Base-by-base conservation (phyloP, 1,140 invertebrate genomes). In the Pygmarrhopalites habei region DNA sequence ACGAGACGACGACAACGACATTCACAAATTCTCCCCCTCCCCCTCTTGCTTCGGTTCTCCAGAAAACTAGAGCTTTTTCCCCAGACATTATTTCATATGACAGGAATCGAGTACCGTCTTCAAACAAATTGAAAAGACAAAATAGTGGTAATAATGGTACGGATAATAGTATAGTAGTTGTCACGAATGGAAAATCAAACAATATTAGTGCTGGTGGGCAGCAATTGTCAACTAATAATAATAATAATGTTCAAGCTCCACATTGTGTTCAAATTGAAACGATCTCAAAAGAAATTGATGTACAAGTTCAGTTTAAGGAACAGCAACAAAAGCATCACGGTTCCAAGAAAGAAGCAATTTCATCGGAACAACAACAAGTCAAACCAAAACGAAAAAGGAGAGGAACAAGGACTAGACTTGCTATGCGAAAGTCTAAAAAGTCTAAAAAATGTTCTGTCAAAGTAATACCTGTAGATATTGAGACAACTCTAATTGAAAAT, bases 231-330 rank as follows among this genome's bases (percentile, higher is more conserved):
- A n/a, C n/a, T 19, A 52, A 52, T 19, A 26, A 28, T 26, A 23
- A 52, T 19, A 19, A 10, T n/a, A 25, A 47, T 12, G 44, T n/a
- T 12, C 7, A 47, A 47, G 25, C 25, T 23, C 19, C 49, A 52
- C 4, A 28, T 4, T 52, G 49, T 52, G 49, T 52, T 52, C 49
- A 52, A 29, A 26, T 19, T 25, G 49, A 25, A 52, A 10, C 7
- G 49, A 52, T 52, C 49, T 52, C 49, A 52, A 29, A 52, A 15
- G 49, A 12, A 52, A 52, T 19, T 52, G 7, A 52, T 3, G 49
- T 52, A 52, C 49, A 52, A 52, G 21, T 28, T 52, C 10, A 14
- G 7, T 4, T 28, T 7, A 26, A 26, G 5, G 14, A 28, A 17
- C 23, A 49, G 7, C 7, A 35, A 35, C 5, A 35, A 35, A 35